Percentiles rank a stretch among this genome's conserved stretches.
phyloP scores from a whole-genome alignment of 2,797 vertebrate species.

The Lepilemur ruficaudatus region DNA sequence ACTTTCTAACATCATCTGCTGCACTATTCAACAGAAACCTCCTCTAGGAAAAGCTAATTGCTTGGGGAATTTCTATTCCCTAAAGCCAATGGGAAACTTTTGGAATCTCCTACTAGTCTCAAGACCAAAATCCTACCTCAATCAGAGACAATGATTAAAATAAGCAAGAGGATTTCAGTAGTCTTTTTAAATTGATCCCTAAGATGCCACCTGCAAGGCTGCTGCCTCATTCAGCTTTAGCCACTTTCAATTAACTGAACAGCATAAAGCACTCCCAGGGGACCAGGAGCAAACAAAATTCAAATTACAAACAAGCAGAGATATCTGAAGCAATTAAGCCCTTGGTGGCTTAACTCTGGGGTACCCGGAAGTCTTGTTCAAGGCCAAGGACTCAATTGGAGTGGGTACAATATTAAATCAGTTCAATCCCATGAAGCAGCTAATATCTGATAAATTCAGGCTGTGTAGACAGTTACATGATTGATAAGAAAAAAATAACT shows the following conservation, averaged over 20 bases:
- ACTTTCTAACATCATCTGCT: conserved; percentile 20
- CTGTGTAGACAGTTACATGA: conserved; percentile 27
- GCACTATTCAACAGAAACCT: conserved; percentile 75
- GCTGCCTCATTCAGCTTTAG: conserved; percentile 74
- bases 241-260: conserved; percentile 80
- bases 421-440: conserved; percentile 20
- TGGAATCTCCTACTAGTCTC: conserved; percentile 71
- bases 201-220: conserved; percentile 61
- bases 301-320: conserved; percentile 71
- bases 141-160: conserved; percentile 79
- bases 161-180: conserved; percentile 78
- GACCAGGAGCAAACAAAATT: conserved; percentile 64
- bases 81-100: conserved; percentile 69
- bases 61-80: conserved; percentile 67
- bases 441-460: conserved; percentile 49
- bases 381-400: not conserved
- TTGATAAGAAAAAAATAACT: not conserved
- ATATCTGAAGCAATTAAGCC: conserved; percentile 74
- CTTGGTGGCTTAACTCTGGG: conserved; percentile 53
- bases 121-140: conserved; percentile 76
- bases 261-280: conserved; percentile 67
- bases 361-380: conserved; percentile 57
- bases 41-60: conserved; percentile 80
- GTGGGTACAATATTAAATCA: conserved; percentile 24
- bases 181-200: conserved; percentile 77